Evolutionary conservation across 92 coral and sea anemone genomes (phyloP), one percentile per base, ranked within the genome.

Genomic region (Pocillopora grandis): DNA sequence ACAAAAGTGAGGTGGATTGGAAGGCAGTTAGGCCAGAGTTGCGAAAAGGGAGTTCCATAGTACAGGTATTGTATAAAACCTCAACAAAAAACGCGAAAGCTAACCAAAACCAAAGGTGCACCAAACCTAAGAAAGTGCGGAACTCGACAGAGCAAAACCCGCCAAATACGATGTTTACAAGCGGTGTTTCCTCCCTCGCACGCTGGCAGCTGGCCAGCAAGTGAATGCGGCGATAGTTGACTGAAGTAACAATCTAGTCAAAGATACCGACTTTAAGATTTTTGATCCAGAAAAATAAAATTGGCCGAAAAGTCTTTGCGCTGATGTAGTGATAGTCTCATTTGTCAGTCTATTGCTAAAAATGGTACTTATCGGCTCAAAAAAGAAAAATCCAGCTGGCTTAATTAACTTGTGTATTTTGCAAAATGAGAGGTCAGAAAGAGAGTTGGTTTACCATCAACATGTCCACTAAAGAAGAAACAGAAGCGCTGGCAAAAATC

Each of bases 21-120:
- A 82, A 58, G 17, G 71, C 79, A 14, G 72, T 72, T 59, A 62
- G 27, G 9, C 27, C 49, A 7, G 78, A 20, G 33, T 55, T 74
- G n/a, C 86, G 80, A 5, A 62, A 20, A 36, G 86, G 86, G 14
- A 82, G 75, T 5, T 82, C 86, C 84, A 80, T 80, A 12, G 19
- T 20, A 62, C 18, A 59, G 5, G 19, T 19, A 2, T 14, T 17
- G 73, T 16, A 20, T 49, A 62, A 66, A 48, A 16, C 48, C 33
- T 49, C 65, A 56, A 23, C 18, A 11, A 36, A 33, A 60, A 19
- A 13, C 18, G 58, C 23, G 21, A 48, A 71, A 71, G 9, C 21
- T 21, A 2, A 18, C 20, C 12, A 10, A 73, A 13, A n/a, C 56
- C 37, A 27, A 27, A 42, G 8, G 52, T 0, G 52, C 52, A 42